phyloP scores from a whole-genome alignment of 2,797 vertebrate genomes.

The Epinephelus coioides region DNA sequence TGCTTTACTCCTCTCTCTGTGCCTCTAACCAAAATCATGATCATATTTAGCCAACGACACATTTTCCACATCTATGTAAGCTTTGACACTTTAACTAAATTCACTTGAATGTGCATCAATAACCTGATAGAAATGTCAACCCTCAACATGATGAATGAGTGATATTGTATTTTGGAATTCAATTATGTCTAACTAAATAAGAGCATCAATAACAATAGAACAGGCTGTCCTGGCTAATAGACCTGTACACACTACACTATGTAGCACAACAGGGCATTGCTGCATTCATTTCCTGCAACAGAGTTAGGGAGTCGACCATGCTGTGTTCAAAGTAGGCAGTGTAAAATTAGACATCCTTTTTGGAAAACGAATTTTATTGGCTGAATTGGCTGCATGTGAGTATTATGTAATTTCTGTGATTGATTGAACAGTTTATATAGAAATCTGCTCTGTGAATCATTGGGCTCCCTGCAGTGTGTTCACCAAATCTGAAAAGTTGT shows the following conservation, averaged over 20 bases:
- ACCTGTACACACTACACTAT: constrained; percentile 33
- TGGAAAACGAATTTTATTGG: not conserved
- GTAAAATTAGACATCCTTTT: constrained; percentile 24
- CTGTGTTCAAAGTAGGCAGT: constrained; percentile 16
- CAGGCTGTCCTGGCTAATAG: constrained; percentile 66
- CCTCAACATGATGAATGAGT: constrained; percentile 76
- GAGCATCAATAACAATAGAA: constrained; percentile 79
- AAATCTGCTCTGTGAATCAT: constrained; percentile 48
- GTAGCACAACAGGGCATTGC: constrained; percentile 26
- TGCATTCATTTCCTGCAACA: constrained; percentile 54
- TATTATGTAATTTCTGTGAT: constrained; percentile 30
- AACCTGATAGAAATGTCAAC: constrained; percentile 73
- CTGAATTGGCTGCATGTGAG: constrained; percentile 4
- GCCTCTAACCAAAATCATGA: constrained; percentile 23
- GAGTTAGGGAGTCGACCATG: constrained; percentile 14
- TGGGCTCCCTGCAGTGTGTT: not conserved
- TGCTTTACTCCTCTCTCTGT: constrained; percentile 11
- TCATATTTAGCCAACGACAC: constrained; percentile 25
- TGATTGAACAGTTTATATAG: constrained; percentile 29
- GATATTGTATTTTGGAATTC: constrained; percentile 73
- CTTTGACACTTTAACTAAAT: constrained; percentile 51
- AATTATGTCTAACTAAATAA: constrained; percentile 75
- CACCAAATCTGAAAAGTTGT: constrained; percentile 42
- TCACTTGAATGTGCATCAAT: constrained; percentile 66
- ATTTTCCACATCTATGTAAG: constrained; percentile 15